Evolutionary conservation across 2,113 vertebrate species (phyloP).

Genomic region (Neopipo cinnamomea): DNA sequence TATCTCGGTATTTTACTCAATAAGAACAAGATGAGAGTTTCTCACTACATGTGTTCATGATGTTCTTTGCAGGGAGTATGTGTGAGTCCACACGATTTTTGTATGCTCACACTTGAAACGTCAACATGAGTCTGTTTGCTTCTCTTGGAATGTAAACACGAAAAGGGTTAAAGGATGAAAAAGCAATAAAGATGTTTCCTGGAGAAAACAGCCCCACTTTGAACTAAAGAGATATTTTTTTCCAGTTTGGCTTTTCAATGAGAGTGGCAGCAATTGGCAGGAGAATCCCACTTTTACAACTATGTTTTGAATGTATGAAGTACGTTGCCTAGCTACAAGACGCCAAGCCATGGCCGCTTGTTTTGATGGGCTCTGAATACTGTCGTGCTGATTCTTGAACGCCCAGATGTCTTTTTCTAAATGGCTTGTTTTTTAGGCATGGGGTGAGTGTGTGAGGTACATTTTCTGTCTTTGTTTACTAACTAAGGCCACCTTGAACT

Average conservation of each 20-base stretch:
- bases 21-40: neutral
- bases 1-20: neutral
- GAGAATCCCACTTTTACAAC: slow-evolving; percentile 73
- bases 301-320: slow-evolving; percentile 77
- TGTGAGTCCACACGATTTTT: neutral
- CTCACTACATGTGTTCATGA: neutral
- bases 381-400: slow-evolving; percentile 44
- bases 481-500: slow-evolving; percentile 54
- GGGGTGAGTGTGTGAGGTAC: slow-evolving; percentile 63
- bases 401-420: slow-evolving; percentile 73
- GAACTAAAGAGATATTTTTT: slow-evolving; percentile 40
- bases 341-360: slow-evolving; percentile 63
- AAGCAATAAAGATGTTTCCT: slow-evolving; percentile 1
- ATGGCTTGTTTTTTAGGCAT: slow-evolving; percentile 53
- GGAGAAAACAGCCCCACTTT: slow-evolving; percentile 32
- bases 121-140: slow-evolving; percentile 38
- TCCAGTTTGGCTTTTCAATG: slow-evolving; percentile 65
- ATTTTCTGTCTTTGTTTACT: slow-evolving; percentile 73
- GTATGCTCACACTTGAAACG: slow-evolving; percentile 12
- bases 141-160: slow-evolving; percentile 20
- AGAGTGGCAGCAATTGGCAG: slow-evolving; percentile 67
- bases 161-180: slow-evolving; percentile 56
- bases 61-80: slow-evolving; percentile 11
- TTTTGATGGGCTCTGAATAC: slow-evolving; percentile 75
- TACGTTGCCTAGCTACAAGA: slow-evolving; percentile 74